Base-by-base conservation (phyloP, 2,888 invertebrate genomes). In the Cylindroiulus punctatus region DNA sequence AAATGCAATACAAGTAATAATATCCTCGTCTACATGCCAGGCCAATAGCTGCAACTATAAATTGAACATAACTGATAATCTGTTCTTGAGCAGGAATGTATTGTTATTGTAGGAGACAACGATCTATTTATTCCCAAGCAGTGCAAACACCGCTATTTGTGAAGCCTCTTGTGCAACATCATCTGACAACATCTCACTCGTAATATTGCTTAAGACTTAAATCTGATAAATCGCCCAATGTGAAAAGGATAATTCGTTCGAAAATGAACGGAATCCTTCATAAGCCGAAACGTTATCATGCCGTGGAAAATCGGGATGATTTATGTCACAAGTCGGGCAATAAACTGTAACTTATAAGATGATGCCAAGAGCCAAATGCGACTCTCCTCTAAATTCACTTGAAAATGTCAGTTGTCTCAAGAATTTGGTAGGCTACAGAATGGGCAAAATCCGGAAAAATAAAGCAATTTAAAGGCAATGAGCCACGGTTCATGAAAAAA, bases 181-280 rank as follows among this genome's bases (percentile, higher is more conserved):
- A 10, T 26, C 65, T n/a, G 26, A 26, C 65, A 65, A 65, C 65
- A 65, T 65, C 65, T 65, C 65, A 65, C 65, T 65, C 12, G 65
- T 26, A 65, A 26, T 65, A 65, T 65, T 65, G 65, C 65, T 65
- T 22, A 65, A 65, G 26, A 65, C 65, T n/a, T 65, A 65, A 65
- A 65, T 65, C 65, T 65, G 65, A 65, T 65, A 65, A 65, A 65
- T 65, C 26, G 65, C 65, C n/a, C 26, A 26, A 65, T 10, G 65
- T n/a, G 65, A 22, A 65, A 65, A 65, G n/a, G 65, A 65, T 65
- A 65, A 65, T 65, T 65, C 65, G 65, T 65, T 65, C 65, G 65
- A n/a, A 65, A 65, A 65, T 65, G 65, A 65, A 65, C 65, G 26
- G 26, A 65, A 65, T 65, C 65, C 65, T 65, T 65, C 65, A 65